Percentiles rank a stretch among this genome's conserved stretches.
Conservation (phyloP, 2,113 vertebrate genomes). For the Oncorhynchus tshawytscha region DNA sequence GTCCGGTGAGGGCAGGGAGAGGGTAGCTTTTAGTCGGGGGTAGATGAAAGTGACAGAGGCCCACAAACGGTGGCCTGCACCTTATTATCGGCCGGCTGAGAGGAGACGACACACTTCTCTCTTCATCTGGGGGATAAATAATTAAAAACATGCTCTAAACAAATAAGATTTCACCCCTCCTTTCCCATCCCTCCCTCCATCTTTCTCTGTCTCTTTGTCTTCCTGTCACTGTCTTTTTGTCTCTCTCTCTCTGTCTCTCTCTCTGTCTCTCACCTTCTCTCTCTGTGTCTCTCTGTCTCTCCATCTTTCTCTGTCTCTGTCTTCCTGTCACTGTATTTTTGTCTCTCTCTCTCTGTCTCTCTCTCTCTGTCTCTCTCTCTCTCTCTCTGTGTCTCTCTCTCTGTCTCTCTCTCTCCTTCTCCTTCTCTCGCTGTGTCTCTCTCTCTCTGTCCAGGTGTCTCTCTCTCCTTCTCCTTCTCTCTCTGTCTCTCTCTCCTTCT, state of each 20-base stretch:
- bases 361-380: constrained; percentile 3
- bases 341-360: too few species aligned
- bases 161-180: constrained; percentile 56
- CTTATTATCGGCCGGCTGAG: constrained; percentile 56
- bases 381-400: background rate
- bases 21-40: constrained; percentile 25
- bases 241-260: constrained; percentile 8
- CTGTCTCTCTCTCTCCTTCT: too few species aligned
- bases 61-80: constrained; percentile 37
- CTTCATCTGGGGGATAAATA: constrained; percentile 52
- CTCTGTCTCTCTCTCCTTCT: too few species aligned
- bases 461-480: too few species aligned
- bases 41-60: constrained; percentile 53
- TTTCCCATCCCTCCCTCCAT: background rate
- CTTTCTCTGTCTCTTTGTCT: background rate
- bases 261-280: background rate
- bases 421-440: too few species aligned
- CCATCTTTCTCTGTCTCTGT: too few species aligned
- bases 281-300: constrained; percentile 7
- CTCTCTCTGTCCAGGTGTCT: too few species aligned
- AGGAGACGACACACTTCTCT: constrained; percentile 3
- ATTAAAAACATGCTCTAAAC: constrained; percentile 61
- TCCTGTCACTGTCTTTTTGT: background rate
- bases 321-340: too few species aligned
- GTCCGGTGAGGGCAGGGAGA: constrained; percentile 4